These are phyloP conservation scores for Cepphus grylle DNA, from an alignment of 2,113 vertebrate genomes.

Conservation along the genomic window DNA sequence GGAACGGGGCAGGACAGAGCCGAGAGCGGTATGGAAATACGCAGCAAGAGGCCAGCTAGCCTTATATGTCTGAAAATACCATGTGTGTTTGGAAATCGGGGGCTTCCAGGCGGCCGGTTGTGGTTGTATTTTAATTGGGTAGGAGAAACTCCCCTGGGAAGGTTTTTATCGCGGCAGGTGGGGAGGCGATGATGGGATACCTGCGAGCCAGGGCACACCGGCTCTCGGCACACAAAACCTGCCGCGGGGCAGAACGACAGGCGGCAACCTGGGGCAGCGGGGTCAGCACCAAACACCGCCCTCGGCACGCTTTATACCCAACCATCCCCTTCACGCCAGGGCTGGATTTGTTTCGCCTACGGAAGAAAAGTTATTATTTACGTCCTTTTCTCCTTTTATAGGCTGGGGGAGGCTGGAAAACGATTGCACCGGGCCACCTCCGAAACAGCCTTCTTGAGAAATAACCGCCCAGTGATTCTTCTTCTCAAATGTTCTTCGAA, in stretches of 20 bases:
- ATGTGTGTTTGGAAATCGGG: background rate
- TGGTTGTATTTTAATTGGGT: background rate
- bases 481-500: background rate
- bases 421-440: fast-evolving
- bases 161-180: background rate
- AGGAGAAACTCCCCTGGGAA: background rate
- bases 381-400: background rate
- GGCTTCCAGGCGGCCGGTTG: background rate
- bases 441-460: background rate
- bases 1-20: background rate
- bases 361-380: background rate
- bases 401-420: background rate
- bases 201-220: background rate
- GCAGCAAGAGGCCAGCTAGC: background rate
- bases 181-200: background rate
- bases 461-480: fast-evolving
- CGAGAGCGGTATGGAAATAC: background rate
- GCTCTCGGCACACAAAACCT: background rate
- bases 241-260: fast-evolving
- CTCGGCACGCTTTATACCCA: fast-evolving
- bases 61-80: background rate
- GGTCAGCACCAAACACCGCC: background rate
- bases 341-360: background rate
- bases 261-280: background rate
- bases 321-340: fast-evolving